Base-by-base conservation (phyloP, 2,888 invertebrate species). In the Xestia c-nigrum region DNA sequence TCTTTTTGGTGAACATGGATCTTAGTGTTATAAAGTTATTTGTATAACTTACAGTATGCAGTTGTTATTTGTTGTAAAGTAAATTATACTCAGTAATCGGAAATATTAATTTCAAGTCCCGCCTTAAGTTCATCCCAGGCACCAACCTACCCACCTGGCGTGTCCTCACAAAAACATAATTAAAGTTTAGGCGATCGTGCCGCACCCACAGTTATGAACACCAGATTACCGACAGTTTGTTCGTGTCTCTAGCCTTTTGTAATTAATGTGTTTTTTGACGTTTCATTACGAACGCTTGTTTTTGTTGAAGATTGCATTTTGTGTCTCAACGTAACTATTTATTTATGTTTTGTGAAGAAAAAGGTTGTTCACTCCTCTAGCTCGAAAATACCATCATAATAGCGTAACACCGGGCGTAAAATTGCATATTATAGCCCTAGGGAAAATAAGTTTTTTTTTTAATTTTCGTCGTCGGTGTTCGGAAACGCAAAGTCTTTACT, bases 91-190 rank as follows among this genome's bases (percentile, higher is more conserved):
- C n/a, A 43, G n/a, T n/a, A 43, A 7, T 21, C 21, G 38, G 12
- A 63, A 21, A 12, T 40, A 63, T 21, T 63, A 63, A 63, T 40
- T 24, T 57, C 14, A 12, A 43, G n/a, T n/a, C 43, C 64, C 64
- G 43, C 64, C 6, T n/a, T 64, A 43, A 43, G 76, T 66, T 65
- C 24, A 52, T 31, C 55, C 24, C 73, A 19, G 4, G 52, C 63
- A 64, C 68, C 68, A 46, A 40, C 31, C 31, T 0, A n/a, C 74
- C 81, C 87, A 90, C 85, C 88, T 90, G 87, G 80, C 84, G 89
- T 78, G 81, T 87, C 89, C 87, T 87, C 88, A 90, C 90, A 91
- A 92, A 91, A 93, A 92, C 90, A 91, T 93, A 94, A 95, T 94
- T 94, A 94, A 94, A 93, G 91, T 92, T 92, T 85, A 85, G 87